Evolutionary conservation across 2,113 vertebrate species (phyloP).

Genomic region (Cervus canadensis): DNA sequence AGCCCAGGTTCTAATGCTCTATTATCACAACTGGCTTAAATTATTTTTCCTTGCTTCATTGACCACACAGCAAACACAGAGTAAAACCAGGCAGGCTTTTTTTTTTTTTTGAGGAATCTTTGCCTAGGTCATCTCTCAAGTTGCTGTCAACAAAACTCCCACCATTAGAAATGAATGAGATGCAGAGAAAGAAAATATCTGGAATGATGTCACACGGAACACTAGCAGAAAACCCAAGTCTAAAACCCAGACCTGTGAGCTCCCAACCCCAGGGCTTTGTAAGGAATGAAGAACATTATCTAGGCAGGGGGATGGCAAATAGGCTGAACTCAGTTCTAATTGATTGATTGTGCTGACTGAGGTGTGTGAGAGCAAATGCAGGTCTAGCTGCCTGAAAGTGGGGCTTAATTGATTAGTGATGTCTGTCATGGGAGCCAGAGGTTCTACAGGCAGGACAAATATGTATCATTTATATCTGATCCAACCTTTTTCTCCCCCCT

Average conservation of each 20-base stretch:
- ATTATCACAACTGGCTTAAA: constrained; percentile 69
- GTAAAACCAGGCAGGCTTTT: not conserved
- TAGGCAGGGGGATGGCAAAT: not conserved
- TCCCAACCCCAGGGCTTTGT: not conserved
- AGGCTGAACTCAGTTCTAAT: not conserved
- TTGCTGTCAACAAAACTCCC: constrained; percentile 30
- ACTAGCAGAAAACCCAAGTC: not conserved
- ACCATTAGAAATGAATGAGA: not conserved
- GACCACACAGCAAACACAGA: constrained; percentile 44
- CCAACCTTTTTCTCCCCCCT: not conserved
- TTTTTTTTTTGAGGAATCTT: not conserved
- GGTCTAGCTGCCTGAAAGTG: not conserved
- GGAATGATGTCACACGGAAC: not conserved
- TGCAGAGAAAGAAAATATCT: not conserved
- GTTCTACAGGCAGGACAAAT: not conserved
- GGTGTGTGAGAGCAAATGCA: not conserved
- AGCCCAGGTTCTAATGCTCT: constrained; percentile 19
- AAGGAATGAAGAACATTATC: not conserved
- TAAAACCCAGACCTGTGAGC: not conserved
- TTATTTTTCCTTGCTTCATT: constrained; percentile 60
- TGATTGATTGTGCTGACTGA: not conserved
- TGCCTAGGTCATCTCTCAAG: constrained; percentile 38
- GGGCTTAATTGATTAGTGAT: not conserved
- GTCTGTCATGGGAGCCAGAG: not conserved
- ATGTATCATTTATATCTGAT: not conserved